Evolutionary conservation across 2,113 vertebrate species (phyloP).

Genomic region (Epinephelus moara): DNA sequence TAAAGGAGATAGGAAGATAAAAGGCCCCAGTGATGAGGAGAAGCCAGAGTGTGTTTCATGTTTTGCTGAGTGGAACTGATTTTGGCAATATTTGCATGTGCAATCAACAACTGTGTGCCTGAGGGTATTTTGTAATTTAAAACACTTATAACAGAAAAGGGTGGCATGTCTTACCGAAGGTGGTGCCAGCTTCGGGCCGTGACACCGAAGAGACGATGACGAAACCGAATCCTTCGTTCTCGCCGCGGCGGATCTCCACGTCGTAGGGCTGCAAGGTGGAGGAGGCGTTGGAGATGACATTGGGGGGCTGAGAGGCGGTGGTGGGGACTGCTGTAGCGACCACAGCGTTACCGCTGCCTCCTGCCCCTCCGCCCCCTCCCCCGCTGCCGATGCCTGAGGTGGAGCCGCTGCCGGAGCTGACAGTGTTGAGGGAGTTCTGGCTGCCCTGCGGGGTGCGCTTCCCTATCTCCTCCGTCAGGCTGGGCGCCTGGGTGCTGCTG

Average conservation of each 20-base stretch:
- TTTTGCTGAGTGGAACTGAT: slow-evolving; percentile 42
- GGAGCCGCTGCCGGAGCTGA: slow-evolving; percentile 96
- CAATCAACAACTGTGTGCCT: not conserved
- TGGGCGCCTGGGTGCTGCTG: slow-evolving; percentile 96
- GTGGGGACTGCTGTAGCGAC: slow-evolving; percentile 22
- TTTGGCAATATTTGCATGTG: not conserved
- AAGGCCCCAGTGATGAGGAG: slow-evolving; percentile 47
- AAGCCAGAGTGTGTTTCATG: slow-evolving; percentile 56
- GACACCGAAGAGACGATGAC: slow-evolving; percentile 99
- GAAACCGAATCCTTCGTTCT: slow-evolving; percentile 97
- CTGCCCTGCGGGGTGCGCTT: slow-evolving; percentile 97
- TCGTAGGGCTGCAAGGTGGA: slow-evolving; percentile 92
- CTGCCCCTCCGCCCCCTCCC: slow-evolving; percentile 81
- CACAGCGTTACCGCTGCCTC: slow-evolving; percentile 83
- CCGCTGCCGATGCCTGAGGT: slow-evolving; percentile 93
- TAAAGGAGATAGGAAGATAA: slow-evolving; percentile 58
- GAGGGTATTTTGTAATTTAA: not conserved
- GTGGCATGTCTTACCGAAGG: slow-evolving; percentile 91
- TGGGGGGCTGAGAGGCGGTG: slow-evolving; percentile 84
- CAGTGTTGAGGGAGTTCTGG: slow-evolving; percentile 97
- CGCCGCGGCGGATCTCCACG: slow-evolving; percentile 94
- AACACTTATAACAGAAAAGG: not conserved
- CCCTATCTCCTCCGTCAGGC: slow-evolving; percentile 91
- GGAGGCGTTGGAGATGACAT: not conserved
- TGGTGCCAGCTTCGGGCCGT: slow-evolving; percentile 94